Conservation (phyloP, 2,797 vertebrate genomes). For the Hippopotamyrus pictus region DNA sequence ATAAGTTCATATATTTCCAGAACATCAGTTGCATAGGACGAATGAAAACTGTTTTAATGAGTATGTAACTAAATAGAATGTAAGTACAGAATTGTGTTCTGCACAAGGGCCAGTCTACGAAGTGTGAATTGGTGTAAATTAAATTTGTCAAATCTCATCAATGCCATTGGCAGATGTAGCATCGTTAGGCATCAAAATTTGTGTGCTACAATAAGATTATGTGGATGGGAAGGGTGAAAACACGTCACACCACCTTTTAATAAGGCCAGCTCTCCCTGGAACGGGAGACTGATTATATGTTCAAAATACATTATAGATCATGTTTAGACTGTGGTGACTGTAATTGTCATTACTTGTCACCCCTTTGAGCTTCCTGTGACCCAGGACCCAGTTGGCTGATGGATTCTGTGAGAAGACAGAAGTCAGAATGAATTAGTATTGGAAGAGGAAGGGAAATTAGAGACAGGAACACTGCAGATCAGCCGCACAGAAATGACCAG, state of each 20-base stretch:
- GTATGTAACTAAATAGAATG: not conserved
- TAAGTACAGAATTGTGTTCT: not conserved
- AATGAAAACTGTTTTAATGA: not conserved
- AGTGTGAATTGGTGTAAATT: not conserved
- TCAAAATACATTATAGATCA: not conserved
- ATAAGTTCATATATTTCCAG: not conserved
- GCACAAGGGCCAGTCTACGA: not conserved
- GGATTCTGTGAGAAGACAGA: constrained; percentile 44
- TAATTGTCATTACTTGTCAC: not conserved
- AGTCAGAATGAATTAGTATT: constrained; percentile 60
- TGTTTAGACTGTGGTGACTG: not conserved
- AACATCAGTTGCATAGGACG: not conserved
- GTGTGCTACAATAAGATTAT: not conserved
- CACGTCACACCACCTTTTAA: not conserved
- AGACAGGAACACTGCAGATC: constrained; percentile 59
- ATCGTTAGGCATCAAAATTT: not conserved
- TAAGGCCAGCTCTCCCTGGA: not conserved
- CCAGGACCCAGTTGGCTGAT: constrained; percentile 33
- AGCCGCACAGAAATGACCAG: constrained; percentile 57
- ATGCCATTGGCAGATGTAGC: not conserved
- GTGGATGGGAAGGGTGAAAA: not conserved
- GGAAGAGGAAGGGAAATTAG: constrained; percentile 60
- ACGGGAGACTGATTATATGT: not conserved
- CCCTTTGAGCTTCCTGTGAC: constrained; percentile 1
- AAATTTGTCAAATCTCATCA: not conserved